Percentiles rank a stretch among this genome's conserved stretches.
These are phyloP conservation scores for Suillia variegata DNA, from an alignment of 2,888 invertebrate genomes.

Conservation along the genomic window DNA sequence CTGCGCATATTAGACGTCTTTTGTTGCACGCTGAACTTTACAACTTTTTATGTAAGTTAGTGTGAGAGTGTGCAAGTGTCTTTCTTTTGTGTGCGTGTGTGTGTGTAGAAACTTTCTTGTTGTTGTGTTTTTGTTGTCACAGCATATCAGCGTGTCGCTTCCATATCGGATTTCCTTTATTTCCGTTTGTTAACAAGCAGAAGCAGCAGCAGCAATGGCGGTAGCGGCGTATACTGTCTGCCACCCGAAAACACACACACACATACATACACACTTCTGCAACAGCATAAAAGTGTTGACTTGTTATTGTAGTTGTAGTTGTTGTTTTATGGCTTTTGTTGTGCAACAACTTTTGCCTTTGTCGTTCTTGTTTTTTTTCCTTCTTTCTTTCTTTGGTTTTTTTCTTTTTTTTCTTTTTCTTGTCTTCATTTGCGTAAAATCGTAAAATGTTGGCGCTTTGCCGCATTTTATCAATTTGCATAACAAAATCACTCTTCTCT, in stretches of 20 bases:
- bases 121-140: not conserved
- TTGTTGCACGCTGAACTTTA: not conserved
- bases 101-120: not conserved
- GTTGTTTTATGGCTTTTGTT: not conserved
- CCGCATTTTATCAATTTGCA: not conserved
- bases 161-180: conserved; percentile 3
- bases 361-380: not conserved
- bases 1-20: not conserved
- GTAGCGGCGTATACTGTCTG: not conserved
- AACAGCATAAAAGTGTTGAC: not conserved
- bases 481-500: not conserved
- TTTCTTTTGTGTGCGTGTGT: too few relatives aligned
- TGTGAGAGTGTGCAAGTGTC: too few relatives aligned
- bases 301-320: not conserved
- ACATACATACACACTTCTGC: too few relatives aligned
- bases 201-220: too few relatives aligned
- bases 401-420: not conserved
- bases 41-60: not conserved
- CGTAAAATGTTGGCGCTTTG: not conserved
- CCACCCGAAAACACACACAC: not conserved
- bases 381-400: not conserved
- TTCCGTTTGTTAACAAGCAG: not conserved
- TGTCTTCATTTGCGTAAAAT: not conserved
- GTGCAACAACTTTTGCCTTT: not conserved
- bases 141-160: not conserved